Base-by-base conservation (phyloP, 2,797 vertebrate genomes). In the Centroberyx gerrardi region DNA sequence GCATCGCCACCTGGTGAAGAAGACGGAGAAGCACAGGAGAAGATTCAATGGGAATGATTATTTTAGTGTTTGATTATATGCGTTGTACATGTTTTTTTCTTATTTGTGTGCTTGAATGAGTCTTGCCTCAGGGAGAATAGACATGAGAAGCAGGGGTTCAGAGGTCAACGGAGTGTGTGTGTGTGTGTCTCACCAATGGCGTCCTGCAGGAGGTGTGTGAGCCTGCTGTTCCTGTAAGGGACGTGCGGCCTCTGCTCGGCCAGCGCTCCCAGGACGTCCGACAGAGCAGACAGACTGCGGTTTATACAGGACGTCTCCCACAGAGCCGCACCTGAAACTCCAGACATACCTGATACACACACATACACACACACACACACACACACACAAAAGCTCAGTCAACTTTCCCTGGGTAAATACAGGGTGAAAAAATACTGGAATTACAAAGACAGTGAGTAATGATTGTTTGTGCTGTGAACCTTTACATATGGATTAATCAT, bases 231-330 rank as follows among this genome's bases (percentile, higher is more conserved):
- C 29, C 95, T 89, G 71, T 96, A 96, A 0, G 96, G 97, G 4
- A 97, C 18, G 0, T 97, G 97, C 28, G 94, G 80, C 3, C 95
- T 83, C 78, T 92, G 94, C 54, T 96, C 96, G 0, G 95, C 93
- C 78, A 97, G 90, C 2, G 96, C 96, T 61, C 93, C 94, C 14
- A 98, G 95, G 5, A 97, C 96, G 0, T 97, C 97, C 0, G 95
- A 95, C 0, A 98, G 92, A 63, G 96, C 96, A 0, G 95, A 96
- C 36, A 98, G 92, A 75, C 96, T 97, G 82, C 96, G 93, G 86
- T 96, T 97, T 71, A 97, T 97, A 42, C 93, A 97, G 0, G 95
- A 96, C 0, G 93, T 94, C 90, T 97, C 97, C 92, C 96, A 94
- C 60, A 96, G 91, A 2, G 93, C 95, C 0, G 88, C 55, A 0